These are phyloP conservation scores for Sebastes oblongus DNA, from an alignment of 2,797 vertebrate genomes.

Conservation along the genomic window DNA sequence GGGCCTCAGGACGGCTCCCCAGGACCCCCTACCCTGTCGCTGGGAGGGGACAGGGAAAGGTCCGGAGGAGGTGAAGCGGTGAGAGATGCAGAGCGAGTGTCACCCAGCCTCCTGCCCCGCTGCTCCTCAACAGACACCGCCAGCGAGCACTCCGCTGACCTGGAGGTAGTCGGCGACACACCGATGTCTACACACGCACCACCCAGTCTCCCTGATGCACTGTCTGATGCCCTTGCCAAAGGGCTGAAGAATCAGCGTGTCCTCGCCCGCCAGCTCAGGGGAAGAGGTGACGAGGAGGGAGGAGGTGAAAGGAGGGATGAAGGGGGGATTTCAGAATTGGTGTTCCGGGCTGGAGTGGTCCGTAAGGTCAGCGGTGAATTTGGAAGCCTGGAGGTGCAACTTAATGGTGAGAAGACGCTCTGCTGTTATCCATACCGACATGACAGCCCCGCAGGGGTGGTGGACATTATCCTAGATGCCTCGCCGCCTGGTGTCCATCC, in stretches of 20 bases:
- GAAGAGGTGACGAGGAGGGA: constrained; percentile 53
- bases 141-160: constrained; percentile 87
- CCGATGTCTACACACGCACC: constrained; percentile 30
- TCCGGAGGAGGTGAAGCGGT: constrained; percentile 43
- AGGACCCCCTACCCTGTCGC: constrained; percentile 61
- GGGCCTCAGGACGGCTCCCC: constrained; percentile 51
- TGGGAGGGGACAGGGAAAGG: constrained; percentile 61
- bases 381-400: constrained; percentile 87
- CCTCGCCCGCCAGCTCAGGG: constrained; percentile 80
- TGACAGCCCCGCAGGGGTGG: constrained; percentile 66
- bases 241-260: constrained; percentile 89
- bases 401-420: constrained; percentile 83
- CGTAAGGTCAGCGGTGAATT: constrained; percentile 86
- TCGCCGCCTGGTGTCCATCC: constrained; percentile 82
- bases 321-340: constrained; percentile 31
- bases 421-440: constrained; percentile 81
- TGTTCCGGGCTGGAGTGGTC: constrained; percentile 87
- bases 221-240: constrained; percentile 82
- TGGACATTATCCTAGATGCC: constrained; percentile 88
- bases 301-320: constrained; percentile 55
- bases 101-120: constrained; percentile 82
- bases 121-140: constrained; percentile 94
- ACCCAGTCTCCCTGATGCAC: constrained; percentile 63
- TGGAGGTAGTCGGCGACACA: constrained; percentile 70
- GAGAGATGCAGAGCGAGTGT: constrained; percentile 56